Percentiles rank a stretch among this genome's conserved stretches.
phyloP scores from a whole-genome alignment of 2,888 invertebrate species.

The Cynaeus angustus region DNA sequence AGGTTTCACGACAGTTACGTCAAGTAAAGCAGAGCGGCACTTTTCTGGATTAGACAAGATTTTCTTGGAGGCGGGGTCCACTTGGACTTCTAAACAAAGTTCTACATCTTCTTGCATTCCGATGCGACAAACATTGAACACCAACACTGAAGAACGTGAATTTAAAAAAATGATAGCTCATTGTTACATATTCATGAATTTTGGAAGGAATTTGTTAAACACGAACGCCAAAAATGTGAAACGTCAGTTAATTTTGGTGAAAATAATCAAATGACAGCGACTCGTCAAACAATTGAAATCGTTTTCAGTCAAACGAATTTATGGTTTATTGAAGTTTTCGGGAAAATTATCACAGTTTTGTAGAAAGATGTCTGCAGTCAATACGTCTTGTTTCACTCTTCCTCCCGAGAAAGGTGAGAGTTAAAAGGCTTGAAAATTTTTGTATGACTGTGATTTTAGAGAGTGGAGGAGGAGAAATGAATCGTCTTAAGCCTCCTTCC shows the following conservation, averaged over 20 bases:
- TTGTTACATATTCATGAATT: constrained; percentile 38
- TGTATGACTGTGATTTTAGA: constrained; percentile 40
- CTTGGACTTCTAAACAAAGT: constrained; percentile 67
- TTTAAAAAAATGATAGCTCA: constrained; percentile 5
- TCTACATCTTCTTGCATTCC: constrained; percentile 56
- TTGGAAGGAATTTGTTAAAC: constrained; percentile 20
- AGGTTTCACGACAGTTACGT: constrained; percentile 68
- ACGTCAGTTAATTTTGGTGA: constrained; percentile 35
- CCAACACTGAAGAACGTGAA: constrained; percentile 18
- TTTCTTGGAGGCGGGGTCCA: constrained; percentile 64
- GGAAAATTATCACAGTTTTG: constrained; percentile 21
- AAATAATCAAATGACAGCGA: constrained; percentile 24
- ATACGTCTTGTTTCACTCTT: constrained; percentile 28
- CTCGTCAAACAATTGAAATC: constrained; percentile 30
- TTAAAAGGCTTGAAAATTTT: not conserved
- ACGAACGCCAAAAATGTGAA: constrained; percentile 32
- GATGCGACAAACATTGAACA: constrained; percentile 19
- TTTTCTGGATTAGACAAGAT: constrained; percentile 62
- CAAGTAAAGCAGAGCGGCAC: constrained; percentile 62
- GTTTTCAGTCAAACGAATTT: constrained; percentile 37
- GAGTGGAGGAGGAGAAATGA: constrained; percentile 54
- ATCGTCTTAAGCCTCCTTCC: constrained; percentile 26
- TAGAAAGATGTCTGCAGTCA: constrained; percentile 40
- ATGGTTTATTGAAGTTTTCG: constrained; percentile 17
- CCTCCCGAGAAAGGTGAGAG: constrained; percentile 46